A percentile compares a stretch with the other conserved stretches of the same genome.
These are phyloP conservation scores for Chaetodon trifascialis DNA, from an alignment of 2,113 vertebrate genomes.

Conservation along the genomic window DNA sequence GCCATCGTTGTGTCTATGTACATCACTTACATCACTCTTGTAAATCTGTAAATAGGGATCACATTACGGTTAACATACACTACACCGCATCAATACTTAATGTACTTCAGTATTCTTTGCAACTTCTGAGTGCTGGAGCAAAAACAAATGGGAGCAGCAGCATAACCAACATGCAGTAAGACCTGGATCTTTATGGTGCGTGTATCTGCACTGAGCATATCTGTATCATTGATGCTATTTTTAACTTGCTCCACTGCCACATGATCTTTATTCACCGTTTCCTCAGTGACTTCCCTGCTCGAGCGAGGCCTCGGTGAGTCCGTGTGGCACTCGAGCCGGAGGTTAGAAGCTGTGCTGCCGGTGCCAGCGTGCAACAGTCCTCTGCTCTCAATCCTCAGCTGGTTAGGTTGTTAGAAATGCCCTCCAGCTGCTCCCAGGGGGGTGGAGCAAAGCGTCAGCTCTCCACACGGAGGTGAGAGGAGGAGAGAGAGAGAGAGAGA, in stretches of 20 bases:
- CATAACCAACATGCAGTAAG: not conserved
- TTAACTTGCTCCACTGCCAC: not conserved
- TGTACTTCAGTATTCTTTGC: not conserved
- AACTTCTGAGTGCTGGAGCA: not conserved
- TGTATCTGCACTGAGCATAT: not conserved
- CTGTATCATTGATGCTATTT: constrained; percentile 23
- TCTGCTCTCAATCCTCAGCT: constrained; percentile 50
- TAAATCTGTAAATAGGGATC: not conserved
- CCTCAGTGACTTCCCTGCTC: not conserved
- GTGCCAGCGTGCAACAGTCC: constrained; percentile 27
- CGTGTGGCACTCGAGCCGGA: constrained; percentile 8
- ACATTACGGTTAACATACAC: not conserved
- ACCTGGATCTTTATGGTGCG: not conserved
- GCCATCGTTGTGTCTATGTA: no score
- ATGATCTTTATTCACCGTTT: constrained; percentile 12
- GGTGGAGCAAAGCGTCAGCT: constrained; percentile 55
- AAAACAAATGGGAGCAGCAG: not conserved
- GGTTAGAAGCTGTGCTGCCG: constrained; percentile 46
- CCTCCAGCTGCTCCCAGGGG: constrained; percentile 64
- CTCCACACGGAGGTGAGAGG: not conserved
- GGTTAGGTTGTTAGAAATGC: constrained; percentile 64
- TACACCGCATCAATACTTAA: no score
- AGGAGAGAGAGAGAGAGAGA: no score
- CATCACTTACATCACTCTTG: not conserved
- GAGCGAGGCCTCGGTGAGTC: not conserved